Conservation (phyloP, 2,113 vertebrate species). For the Tenrec ecaudatus region DNA sequence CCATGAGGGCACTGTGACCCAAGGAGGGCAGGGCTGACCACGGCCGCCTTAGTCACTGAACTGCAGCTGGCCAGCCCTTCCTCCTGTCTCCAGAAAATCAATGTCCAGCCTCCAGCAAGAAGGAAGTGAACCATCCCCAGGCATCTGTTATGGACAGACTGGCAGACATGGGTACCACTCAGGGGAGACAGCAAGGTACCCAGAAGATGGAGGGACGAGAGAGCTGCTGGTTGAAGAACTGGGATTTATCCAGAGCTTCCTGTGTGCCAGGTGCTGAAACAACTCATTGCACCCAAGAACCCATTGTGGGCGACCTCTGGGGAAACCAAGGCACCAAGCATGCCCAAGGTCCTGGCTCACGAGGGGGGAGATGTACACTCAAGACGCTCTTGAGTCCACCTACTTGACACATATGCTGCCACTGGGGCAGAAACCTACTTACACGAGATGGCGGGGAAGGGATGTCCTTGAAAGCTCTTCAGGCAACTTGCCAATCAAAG, state of each 20-base stretch:
- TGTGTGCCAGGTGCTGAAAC: not conserved
- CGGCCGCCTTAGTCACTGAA: not conserved
- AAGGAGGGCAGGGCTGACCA: not conserved
- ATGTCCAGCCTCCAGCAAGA: not conserved
- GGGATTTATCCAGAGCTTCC: not conserved
- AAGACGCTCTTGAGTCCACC: not conserved
- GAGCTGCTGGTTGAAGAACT: not conserved
- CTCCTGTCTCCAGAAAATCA: not conserved
- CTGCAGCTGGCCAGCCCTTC: not conserved
- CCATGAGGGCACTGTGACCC: not conserved
- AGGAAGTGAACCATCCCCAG: not conserved
- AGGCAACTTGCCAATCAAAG: not conserved
- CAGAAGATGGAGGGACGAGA: not conserved
- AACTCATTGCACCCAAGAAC: not conserved
- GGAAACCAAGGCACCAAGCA: not conserved
- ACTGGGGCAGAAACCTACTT: not conserved
- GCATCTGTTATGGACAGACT: not conserved
- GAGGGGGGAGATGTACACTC: not conserved
- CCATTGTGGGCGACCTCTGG: not conserved
- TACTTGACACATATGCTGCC: not conserved
- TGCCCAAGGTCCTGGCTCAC: accelerated
- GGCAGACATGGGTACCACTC: accelerated
- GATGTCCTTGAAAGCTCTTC: not conserved
- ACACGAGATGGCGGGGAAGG: not conserved
- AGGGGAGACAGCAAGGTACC: not conserved